phyloP scores from a whole-genome alignment of 1,140 invertebrate genomes.

The Drosophila pseudoananassae region DNA sequence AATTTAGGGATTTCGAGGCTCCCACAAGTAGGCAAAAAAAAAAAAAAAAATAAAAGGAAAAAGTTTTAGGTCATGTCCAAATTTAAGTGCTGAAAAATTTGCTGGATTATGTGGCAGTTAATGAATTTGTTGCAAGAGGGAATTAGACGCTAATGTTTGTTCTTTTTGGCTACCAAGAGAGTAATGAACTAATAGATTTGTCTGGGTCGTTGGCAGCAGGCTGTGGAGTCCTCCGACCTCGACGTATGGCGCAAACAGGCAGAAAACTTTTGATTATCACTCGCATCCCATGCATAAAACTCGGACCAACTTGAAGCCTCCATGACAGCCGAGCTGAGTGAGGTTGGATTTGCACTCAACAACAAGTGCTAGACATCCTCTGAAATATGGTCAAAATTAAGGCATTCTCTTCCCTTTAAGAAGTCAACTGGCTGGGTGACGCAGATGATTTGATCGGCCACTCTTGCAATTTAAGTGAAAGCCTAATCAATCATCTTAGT shows the following conservation, averaged over 20 bases:
- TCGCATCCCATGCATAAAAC: neutral
- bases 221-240: no score
- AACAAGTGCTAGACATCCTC: neutral
- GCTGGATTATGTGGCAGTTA: slow-evolving; percentile 74
- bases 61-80: slow-evolving; percentile 74
- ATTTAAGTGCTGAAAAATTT: slow-evolving; percentile 80
- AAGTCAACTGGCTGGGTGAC: slow-evolving; percentile 22
- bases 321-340: neutral
- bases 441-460: slow-evolving; percentile 46
- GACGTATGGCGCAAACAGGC: slow-evolving; percentile 18
- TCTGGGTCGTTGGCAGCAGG: slow-evolving; percentile 14
- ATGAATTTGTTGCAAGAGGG: slow-evolving; percentile 71
- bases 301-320: neutral
- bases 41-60: slow-evolving; percentile 17
- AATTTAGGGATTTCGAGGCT: slow-evolving; percentile 76
- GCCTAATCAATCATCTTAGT: slow-evolving; percentile 74
- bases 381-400: neutral
- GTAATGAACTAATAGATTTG: slow-evolving; percentile 72
- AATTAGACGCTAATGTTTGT: slow-evolving; percentile 68
- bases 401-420: neutral
- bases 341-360: neutral
- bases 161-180: slow-evolving; percentile 17
- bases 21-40: slow-evolving; percentile 56
- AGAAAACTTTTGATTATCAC: slow-evolving; percentile 47
- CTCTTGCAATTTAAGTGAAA: slow-evolving; percentile 75